Evolutionary conservation across 1,140 invertebrate species (phyloP), one percentile per base, ranked within the genome.

Genomic region (Drosophila cardini): DNA sequence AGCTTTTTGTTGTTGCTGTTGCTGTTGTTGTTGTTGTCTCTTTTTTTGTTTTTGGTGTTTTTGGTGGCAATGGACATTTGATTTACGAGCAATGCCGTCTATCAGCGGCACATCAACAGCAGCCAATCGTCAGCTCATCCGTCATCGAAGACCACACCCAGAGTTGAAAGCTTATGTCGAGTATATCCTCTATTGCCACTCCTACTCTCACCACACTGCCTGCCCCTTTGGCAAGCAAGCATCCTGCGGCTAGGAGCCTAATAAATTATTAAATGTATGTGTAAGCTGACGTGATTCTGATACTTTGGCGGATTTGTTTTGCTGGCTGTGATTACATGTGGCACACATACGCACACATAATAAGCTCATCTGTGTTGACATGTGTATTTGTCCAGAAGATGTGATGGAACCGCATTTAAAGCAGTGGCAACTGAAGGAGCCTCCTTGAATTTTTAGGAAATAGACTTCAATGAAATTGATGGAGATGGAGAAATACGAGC

Each of bases 111-210:
- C 76, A 73, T 84, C 80, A 77, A 76, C 60, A 62, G 58, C 55
- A 18, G 42, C 18, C 76, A 87, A 86, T 86, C 83, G 74, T 75
- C 72, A 75, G 72, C 64, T 84, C 78, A 86, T 86, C 69, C 72
- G 76, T 86, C 83, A 86, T 86, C 75, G 53, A 65, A 63, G 64
- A 58, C 64, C 64, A 61, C 64, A 68, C 64, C 52, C 71, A 58
- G 36, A 58, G 58, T 21, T 62, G 48, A 50, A 62, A 62, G 60
- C 60, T 50, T 16, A 18, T 36, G 57, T 10, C 21, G 21, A 26
- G 21, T 38, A 7, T 5, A 3, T 18, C 16, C 34, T 8, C 16
- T 3, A 0, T 26, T 7, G 2, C 55, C 0, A 18, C 7, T 5
- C 0, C n/a, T 5, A 26, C 0, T 0, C 11, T n/a, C 16, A 38